Conservation (phyloP, 2,797 vertebrate species). For the Gallinago stenura region DNA sequence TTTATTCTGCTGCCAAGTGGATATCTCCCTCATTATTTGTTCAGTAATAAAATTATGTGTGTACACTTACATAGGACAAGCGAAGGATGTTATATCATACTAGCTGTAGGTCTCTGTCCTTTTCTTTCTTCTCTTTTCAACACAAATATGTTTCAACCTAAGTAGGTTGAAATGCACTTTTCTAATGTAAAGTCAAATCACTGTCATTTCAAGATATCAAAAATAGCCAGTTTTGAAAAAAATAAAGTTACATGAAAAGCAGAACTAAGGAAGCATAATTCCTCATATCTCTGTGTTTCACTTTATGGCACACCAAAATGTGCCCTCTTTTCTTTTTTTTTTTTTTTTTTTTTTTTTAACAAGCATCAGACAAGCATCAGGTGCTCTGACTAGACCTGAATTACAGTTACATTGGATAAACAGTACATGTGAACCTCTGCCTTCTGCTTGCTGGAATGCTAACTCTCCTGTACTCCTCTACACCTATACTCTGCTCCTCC, state of each 20-base stretch:
- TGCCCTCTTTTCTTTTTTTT: background rate
- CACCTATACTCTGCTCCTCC: background rate
- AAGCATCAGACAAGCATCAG: background rate
- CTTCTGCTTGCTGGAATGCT: background rate
- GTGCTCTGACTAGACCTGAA: background rate
- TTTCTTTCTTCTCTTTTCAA: background rate
- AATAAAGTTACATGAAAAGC: fast-evolving
- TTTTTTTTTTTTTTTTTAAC: background rate
- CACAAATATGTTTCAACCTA: background rate
- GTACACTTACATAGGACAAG: background rate
- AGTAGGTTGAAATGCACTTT: background rate
- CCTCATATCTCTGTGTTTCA: background rate
- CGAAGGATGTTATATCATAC: background rate
- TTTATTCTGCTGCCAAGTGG: background rate
- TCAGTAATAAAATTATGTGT: background rate
- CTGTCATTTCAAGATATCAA: background rate
- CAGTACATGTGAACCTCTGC: background rate
- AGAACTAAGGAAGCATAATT: background rate
- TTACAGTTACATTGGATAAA: background rate
- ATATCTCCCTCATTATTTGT: background rate
- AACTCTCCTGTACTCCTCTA: background rate
- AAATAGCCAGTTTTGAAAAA: background rate
- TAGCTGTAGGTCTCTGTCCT: background rate
- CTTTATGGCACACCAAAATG: background rate
- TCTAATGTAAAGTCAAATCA: background rate